These are phyloP conservation scores for Gambusia affinis DNA, from an alignment of 2,113 vertebrate species.

Conservation along the genomic window DNA sequence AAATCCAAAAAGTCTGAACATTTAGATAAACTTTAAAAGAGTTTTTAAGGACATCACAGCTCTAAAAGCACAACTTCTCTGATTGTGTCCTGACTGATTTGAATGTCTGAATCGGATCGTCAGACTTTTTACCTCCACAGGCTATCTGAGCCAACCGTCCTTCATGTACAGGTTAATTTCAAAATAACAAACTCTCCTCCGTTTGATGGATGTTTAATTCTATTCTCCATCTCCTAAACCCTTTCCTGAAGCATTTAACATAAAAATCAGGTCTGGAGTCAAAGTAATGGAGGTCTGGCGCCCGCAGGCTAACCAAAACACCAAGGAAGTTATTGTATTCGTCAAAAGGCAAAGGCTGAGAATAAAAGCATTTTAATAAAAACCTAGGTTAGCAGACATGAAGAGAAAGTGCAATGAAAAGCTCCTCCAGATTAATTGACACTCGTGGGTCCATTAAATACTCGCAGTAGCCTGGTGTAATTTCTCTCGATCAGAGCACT, in stretches of 20 bases:
- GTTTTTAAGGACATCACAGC: background rate
- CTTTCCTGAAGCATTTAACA: constrained; percentile 2
- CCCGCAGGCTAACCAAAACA: constrained; percentile 37
- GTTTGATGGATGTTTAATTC: background rate
- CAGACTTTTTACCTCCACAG: background rate
- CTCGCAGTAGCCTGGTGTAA: constrained; percentile 50
- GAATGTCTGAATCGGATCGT: background rate
- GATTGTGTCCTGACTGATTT: background rate
- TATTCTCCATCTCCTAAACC: background rate
- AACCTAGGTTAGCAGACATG: constrained; percentile 60
- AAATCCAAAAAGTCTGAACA: background rate
- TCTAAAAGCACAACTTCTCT: background rate
- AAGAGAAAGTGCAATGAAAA: constrained; percentile 63
- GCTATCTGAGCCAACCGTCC: background rate
- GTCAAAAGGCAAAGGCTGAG: constrained; percentile 36
- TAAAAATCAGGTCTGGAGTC: constrained; percentile 21
- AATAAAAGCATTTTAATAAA: constrained; percentile 63
- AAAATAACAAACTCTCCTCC: background rate
- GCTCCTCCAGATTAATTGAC: constrained; percentile 71
- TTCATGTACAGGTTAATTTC: background rate
- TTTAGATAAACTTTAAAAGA: background rate
- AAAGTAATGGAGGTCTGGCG: constrained; percentile 26
- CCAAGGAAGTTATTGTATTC: constrained; percentile 28
- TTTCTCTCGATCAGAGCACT: constrained; percentile 65
- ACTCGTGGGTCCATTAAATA: constrained; percentile 72